phyloP scores from a whole-genome alignment of 2,113 vertebrate genomes.

The Laterallus jamaicensis region DNA sequence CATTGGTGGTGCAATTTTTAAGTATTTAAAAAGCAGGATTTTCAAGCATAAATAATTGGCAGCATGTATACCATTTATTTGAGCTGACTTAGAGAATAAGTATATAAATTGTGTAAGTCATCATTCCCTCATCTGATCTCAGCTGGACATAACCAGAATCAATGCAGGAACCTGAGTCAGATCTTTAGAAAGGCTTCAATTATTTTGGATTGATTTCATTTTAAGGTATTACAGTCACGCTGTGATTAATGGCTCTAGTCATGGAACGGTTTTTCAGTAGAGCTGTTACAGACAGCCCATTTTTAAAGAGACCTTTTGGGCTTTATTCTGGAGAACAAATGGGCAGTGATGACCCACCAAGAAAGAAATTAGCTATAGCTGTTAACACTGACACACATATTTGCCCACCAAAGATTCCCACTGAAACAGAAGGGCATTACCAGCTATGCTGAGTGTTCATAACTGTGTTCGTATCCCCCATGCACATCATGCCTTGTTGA shows the following conservation, averaged over 20 bases:
- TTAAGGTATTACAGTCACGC: background rate
- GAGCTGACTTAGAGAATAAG: background rate
- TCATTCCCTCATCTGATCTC: slow-evolving; percentile 4
- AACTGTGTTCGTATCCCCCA: background rate
- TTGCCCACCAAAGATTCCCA: background rate
- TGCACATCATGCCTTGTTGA: background rate
- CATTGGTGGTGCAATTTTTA: background rate
- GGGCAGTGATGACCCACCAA: background rate
- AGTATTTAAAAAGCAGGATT: background rate
- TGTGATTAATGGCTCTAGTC: slow-evolving; percentile 24
- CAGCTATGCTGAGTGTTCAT: background rate
- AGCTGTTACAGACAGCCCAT: background rate
- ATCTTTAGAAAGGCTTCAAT: slow-evolving; percentile 37
- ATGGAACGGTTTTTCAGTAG: background rate
- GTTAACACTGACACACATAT: background rate
- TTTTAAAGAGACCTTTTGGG: background rate
- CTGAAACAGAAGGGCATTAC: background rate
- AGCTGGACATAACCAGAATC: background rate
- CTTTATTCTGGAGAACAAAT: background rate
- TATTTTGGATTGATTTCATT: slow-evolving; percentile 41
- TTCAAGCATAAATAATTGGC: background rate
- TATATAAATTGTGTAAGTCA: background rate
- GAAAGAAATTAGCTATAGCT: background rate
- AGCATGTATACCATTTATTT: background rate
- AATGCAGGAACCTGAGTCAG: slow-evolving; percentile 7